phyloP scores from a whole-genome alignment of 2,797 vertebrate genomes.

The Centropyge bicolor region DNA sequence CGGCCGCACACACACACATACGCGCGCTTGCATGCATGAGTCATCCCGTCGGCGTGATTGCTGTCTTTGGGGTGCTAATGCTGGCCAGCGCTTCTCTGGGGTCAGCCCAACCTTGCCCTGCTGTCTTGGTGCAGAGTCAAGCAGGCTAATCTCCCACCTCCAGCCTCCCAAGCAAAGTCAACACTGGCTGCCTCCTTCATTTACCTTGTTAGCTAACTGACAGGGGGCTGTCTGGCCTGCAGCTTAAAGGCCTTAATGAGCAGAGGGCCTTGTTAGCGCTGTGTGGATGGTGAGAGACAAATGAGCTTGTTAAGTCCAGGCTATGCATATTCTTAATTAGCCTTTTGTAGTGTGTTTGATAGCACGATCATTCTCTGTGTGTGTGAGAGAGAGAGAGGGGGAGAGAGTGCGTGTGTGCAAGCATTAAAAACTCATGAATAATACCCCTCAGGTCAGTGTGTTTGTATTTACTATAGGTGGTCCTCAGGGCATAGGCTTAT shows the following conservation, averaged over 20 bases:
- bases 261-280: slow-evolving; percentile 74
- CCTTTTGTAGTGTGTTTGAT: slow-evolving; percentile 74
- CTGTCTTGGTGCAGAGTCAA: slow-evolving; percentile 70
- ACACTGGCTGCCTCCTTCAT: slow-evolving; percentile 73
- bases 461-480: slow-evolving; percentile 24
- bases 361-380: slow-evolving; percentile 45
- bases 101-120: slow-evolving; percentile 61
- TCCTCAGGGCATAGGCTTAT: slow-evolving; percentile 11
- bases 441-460: slow-evolving; percentile 23
- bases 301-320: slow-evolving; percentile 75
- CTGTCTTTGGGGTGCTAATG: slow-evolving; percentile 43
- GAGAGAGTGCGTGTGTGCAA: neutral
- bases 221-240: slow-evolving; percentile 68
- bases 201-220: slow-evolving; percentile 75
- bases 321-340: slow-evolving; percentile 79
- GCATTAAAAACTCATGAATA: slow-evolving; percentile 41
- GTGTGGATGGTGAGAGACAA: slow-evolving; percentile 72
- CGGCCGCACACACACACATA: slow-evolving; percentile 25
- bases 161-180: slow-evolving; percentile 66
- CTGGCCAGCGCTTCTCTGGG: slow-evolving; percentile 33
- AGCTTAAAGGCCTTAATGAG: slow-evolving; percentile 78
- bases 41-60: slow-evolving; percentile 49
- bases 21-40: slow-evolving; percentile 15
- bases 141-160: slow-evolving; percentile 68
- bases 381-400: neutral